Conservation (phyloP, 1,140 invertebrate genomes). For the Cydia strobilella region DNA sequence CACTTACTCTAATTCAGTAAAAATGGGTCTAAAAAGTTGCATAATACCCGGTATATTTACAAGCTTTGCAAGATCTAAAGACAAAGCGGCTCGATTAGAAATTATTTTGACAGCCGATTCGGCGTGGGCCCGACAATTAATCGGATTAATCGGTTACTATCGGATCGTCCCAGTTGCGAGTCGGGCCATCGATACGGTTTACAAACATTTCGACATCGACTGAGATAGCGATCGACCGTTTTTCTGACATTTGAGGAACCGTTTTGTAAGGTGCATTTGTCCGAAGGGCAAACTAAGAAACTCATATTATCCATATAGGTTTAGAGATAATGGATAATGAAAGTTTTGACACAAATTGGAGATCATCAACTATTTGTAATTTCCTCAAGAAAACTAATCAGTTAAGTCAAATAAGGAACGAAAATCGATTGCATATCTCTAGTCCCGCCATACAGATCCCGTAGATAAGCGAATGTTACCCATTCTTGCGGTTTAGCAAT, state of each 20-base stretch:
- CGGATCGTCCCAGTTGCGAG: slow-evolving; percentile 9
- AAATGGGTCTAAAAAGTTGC: background rate
- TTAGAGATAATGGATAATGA: background rate
- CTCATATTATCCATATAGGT: background rate
- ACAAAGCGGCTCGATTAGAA: slow-evolving; percentile 9
- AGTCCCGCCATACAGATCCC: slow-evolving; percentile 2
- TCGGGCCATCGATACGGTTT: slow-evolving; percentile 9
- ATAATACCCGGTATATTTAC: background rate
- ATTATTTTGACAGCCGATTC: slow-evolving; percentile 16
- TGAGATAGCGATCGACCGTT: background rate
- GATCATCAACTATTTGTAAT: slow-evolving; percentile 2
- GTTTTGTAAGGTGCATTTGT: slow-evolving; percentile 3
- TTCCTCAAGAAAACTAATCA: slow-evolving; percentile 12
- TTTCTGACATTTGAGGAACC: slow-evolving; percentile 7
- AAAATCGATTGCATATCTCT: slow-evolving; percentile 11
- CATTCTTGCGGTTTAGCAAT: slow-evolving; percentile 20
- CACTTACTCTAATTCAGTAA: background rate
- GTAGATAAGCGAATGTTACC: slow-evolving; percentile 12
- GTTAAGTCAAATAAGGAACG: slow-evolving; percentile 16
- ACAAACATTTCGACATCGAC: slow-evolving; percentile 10
- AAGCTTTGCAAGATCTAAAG: slow-evolving; percentile 8
- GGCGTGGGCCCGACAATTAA: slow-evolving; percentile 8
- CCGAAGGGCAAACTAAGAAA: background rate
- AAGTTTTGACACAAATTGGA: background rate
- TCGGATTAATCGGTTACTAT: slow-evolving; percentile 18